Base-by-base conservation (phyloP, 23 tunicate genomes). In the Trididemnum miniatum region DNA sequence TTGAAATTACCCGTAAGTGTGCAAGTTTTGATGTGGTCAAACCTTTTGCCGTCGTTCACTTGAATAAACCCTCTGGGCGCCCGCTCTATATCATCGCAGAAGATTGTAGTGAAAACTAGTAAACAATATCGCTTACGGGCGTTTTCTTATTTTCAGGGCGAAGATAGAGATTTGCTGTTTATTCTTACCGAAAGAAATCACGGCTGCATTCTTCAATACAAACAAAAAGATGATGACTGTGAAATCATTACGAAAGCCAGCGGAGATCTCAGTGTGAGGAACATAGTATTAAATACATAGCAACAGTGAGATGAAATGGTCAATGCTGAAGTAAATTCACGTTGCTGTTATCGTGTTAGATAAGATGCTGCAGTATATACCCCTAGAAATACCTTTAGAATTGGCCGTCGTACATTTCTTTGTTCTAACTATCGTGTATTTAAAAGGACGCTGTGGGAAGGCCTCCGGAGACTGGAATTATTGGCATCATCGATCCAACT, bases 231-330 rank as follows among this genome's bases (percentile, higher is more conserved):
- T 4, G 80, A 88, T 51, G 93, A 78, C 4, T 88, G 91, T 66
- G 89, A 96, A 33, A 84, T 96, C 51, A 67, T 82, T 12, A 96
- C 99, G 0, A 91, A 88, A 87, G 96, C 99, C 31, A 83, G 92
- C 81, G 99, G 99, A 64, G 85, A 94, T 62, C 51, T 96, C 64
- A 75, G 86, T 54, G 97, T 88, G 66, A 88, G 93, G 28, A n/a
- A n/a, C n/a, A n/a, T n/a, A n/a, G n/a, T n/a, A n/a, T n/a, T n/a
- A n/a, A n/a, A n/a, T n/a, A n/a, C n/a, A n/a, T n/a, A n/a, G n/a
- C n/a, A n/a, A n/a, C n/a, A n/a, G n/a, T n/a, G n/a, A n/a, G n/a
- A n/a, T n/a, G n/a, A n/a, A n/a, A n/a, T n/a, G n/a, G n/a, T n/a
- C n/a, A n/a, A n/a, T n/a, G n/a, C n/a, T n/a, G n/a, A n/a, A n/a